phyloP scores from a whole-genome alignment of 2,797 vertebrate genomes.

The Pseudopleuronectes americanus region DNA sequence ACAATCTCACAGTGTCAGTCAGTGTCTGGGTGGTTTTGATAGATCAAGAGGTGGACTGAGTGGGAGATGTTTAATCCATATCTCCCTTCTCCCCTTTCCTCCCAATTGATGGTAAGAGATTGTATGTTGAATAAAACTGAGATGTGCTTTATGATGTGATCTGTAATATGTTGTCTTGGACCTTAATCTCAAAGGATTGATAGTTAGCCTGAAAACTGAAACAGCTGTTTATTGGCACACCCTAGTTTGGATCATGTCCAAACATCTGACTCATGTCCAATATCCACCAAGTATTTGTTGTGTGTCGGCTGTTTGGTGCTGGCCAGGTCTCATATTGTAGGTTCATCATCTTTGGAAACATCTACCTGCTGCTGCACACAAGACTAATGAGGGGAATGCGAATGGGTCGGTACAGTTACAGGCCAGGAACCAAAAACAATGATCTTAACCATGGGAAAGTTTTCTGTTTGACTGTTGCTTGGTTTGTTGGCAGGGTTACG shows the following conservation, averaged over 20 bases:
- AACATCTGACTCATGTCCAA: not conserved
- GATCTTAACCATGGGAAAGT: not conserved
- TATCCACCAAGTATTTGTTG: not conserved
- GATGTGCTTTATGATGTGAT: conserved; percentile 7
- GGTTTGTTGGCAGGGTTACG: no score
- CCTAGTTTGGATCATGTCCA: not conserved
- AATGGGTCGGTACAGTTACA: not conserved
- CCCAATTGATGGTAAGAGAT: not conserved
- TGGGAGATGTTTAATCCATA: conserved; percentile 10
- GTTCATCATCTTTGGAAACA: not conserved
- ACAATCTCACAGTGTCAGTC: conserved; percentile 12
- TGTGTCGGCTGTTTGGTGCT: not conserved
- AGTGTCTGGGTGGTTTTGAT: not conserved
- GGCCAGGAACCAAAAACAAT: conserved; percentile 1
- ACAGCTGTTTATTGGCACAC: not conserved
- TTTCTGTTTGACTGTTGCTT: no score
- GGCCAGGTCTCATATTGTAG: not conserved
- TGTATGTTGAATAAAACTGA: conserved; percentile 1
- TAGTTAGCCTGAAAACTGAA: not conserved
- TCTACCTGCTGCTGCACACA: not conserved
- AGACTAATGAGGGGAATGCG: not conserved
- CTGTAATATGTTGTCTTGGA: no score
- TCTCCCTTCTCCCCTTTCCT: not conserved
- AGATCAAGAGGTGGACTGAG: conserved; percentile 5
- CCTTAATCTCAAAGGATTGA: conserved; percentile 11